Evolutionary conservation across 2,113 vertebrate genomes (phyloP), one percentile per base, ranked within the genome.

Genomic region (Paradoxurus hermaphroditus): DNA sequence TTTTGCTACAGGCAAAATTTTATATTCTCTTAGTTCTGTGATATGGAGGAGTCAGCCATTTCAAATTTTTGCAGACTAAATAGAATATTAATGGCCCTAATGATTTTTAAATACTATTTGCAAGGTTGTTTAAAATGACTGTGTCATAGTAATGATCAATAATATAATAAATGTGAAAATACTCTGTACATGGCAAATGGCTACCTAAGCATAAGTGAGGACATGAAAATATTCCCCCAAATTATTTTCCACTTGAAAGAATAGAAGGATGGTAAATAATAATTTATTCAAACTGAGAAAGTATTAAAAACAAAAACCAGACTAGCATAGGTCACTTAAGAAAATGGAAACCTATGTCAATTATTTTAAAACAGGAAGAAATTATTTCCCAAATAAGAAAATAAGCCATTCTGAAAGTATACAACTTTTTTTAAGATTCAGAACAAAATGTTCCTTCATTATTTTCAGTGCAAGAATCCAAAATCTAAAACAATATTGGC

Each of bases 41-140:
- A 96, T 96, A 81, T 39, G 41, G 44, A 96, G 3, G 84, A 87
- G 94, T 97, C 97, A 97, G 97, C 96, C 90, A 65, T 96, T 97
- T 98, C 91, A 63, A 89, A 78, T 85, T 97, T 98, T 97, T 97
- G 93, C 96, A 97, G 96, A 96, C 96, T 92, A 97, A 96, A 96
- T 96, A 96, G 97, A 98, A 98, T 97, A 98, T 95, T 97, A 97
- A 98, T 97, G 94, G 41, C 46, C 77, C n/a, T 97, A 96, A 98
- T 97, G 95, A 98, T 97, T 98, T 98, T 96, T 96, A 94, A 97
- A 95, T 96, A 96, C 96, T 96, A 94, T 94, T 96, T 94, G 92
- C 97, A 98, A 97, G 95, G 96, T 96, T 97, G 90, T 97, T 98
- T 97, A 97, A 97, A 98, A 98, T 88, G 53, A 93, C 86, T 78